phyloP scores from a whole-genome alignment of 2,888 invertebrate species.

The Hololepta plana region DNA sequence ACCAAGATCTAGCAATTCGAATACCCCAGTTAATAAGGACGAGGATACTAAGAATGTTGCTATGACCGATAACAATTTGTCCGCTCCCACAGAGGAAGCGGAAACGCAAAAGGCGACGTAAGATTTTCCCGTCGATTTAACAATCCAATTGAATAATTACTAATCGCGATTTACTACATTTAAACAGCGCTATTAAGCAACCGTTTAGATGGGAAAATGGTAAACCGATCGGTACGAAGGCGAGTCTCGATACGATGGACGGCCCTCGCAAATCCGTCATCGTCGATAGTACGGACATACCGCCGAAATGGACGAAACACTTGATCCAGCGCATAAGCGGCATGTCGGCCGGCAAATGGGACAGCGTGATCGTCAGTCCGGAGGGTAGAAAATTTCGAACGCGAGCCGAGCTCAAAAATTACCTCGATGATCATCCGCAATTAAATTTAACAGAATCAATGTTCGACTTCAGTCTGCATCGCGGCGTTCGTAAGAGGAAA shows the following conservation, averaged over 20 bases:
- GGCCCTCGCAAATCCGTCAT: slow-evolving; percentile 33
- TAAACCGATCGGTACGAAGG: slow-evolving; percentile 41
- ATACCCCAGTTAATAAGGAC: slow-evolving; percentile 5
- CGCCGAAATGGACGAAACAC: slow-evolving; percentile 62
- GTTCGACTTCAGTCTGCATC: slow-evolving; percentile 38
- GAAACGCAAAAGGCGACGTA: too few relatives aligned
- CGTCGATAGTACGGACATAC: slow-evolving; percentile 56
- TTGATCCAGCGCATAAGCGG: slow-evolving; percentile 50
- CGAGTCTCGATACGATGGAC: slow-evolving; percentile 25
- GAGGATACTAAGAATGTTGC: too few relatives aligned
- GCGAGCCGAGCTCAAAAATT: slow-evolving; percentile 37
- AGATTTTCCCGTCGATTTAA: too few relatives aligned
- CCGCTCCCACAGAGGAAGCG: too few relatives aligned
- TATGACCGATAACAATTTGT: too few relatives aligned
- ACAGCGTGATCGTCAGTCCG: slow-evolving; percentile 51
- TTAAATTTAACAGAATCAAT: slow-evolving; percentile 32
- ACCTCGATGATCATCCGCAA: slow-evolving; percentile 26
- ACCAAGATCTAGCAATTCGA: slow-evolving; percentile 13
- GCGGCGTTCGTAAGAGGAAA: slow-evolving; percentile 22
- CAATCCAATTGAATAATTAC: too few relatives aligned
- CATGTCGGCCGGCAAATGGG: slow-evolving; percentile 64
- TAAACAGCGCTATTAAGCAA: too few relatives aligned
- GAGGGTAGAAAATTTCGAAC: slow-evolving; percentile 42
- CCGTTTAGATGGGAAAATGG: slow-evolving; percentile 48
- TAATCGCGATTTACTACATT: too few relatives aligned